These are phyloP conservation scores for Parnassius apollo DNA, from an alignment of 2,888 invertebrate genomes.

Conservation along the genomic window DNA sequence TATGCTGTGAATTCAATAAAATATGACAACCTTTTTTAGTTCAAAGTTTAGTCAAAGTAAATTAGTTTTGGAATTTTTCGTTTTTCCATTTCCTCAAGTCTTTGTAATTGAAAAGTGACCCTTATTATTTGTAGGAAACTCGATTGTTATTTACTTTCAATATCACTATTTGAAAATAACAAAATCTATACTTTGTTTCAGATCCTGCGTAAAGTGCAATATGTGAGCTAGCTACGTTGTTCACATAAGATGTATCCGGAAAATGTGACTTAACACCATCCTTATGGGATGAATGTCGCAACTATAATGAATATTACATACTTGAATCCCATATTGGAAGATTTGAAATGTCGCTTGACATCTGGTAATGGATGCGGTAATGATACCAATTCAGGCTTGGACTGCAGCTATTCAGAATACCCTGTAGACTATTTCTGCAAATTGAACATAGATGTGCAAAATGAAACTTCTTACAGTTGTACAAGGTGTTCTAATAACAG, in stretches of 20 bases:
- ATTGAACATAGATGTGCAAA: slow-evolving; percentile 66
- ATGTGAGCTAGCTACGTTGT: slow-evolving; percentile 32
- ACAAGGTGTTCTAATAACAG: slow-evolving; percentile 52
- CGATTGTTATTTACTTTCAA: too few species aligned
- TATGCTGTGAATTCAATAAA: too few species aligned
- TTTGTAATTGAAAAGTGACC: too few species aligned
- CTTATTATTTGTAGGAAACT: too few species aligned
- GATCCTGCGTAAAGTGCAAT: slow-evolving; percentile 31
- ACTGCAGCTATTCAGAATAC: slow-evolving; percentile 46
- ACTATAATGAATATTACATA: slow-evolving; percentile 65
- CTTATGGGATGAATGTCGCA: slow-evolving; percentile 45
- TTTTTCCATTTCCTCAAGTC: too few species aligned
- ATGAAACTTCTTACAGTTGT: slow-evolving; percentile 73
- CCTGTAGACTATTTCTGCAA: slow-evolving; percentile 53
- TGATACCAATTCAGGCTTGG: slow-evolving; percentile 46
- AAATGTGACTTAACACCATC: slow-evolving; percentile 56
- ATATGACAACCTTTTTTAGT: too few species aligned
- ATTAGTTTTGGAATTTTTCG: too few species aligned
- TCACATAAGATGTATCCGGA: slow-evolving; percentile 42
- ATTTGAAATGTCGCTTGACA: slow-evolving; percentile 58
- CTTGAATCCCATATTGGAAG: slow-evolving; percentile 53
- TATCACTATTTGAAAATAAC: neutral
- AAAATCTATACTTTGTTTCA: slow-evolving; percentile 40
- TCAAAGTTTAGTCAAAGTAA: too few species aligned
- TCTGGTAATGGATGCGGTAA: slow-evolving; percentile 52